Conservation (phyloP, 2,888 invertebrate genomes). For the Drosophila percnosoma region DNA sequence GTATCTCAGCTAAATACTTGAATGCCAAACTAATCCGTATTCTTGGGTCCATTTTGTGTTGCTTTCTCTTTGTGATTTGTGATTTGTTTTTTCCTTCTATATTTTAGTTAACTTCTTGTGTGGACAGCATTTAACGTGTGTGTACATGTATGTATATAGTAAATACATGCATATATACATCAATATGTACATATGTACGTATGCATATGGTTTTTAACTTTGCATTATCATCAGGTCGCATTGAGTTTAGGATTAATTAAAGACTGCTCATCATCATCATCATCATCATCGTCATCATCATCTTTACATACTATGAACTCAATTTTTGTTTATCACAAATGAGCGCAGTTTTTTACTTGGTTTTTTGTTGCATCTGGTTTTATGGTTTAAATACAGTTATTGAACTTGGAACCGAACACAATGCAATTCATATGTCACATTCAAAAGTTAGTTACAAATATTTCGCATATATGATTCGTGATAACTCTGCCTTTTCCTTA, state of each 20-base stretch:
- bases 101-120: conserved; percentile 57
- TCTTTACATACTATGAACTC: conserved; percentile 36
- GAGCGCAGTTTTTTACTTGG: conserved; percentile 25
- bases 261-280: conserved; percentile 18
- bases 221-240: conserved; percentile 68
- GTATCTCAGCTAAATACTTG: conserved; percentile 28
- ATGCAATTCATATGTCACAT: conserved; percentile 9
- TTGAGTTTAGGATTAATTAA: conserved; percentile 64
- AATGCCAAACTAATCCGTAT: conserved; percentile 24
- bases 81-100: conserved; percentile 8
- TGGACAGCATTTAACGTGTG: conserved; percentile 51
- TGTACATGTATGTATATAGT: conserved; percentile 12
- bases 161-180: conserved; percentile 13
- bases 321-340: conserved; percentile 58
- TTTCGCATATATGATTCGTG: conserved; percentile 2
- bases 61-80: conserved; percentile 21
- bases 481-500: neutral
- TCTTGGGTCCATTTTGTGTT: conserved; percentile 34
- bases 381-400: neutral
- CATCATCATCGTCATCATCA: conserved; percentile 11
- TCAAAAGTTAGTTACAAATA: conserved; percentile 30
- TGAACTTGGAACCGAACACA: conserved; percentile 20
- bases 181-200: conserved; percentile 14
- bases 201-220: conserved; percentile 17
- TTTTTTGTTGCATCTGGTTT: conserved; percentile 31